Percentiles rank a stretch among this genome's conserved stretches.
Conservation (phyloP, 2,113 vertebrate genomes). For the Tretioscincus oriximinensis region DNA sequence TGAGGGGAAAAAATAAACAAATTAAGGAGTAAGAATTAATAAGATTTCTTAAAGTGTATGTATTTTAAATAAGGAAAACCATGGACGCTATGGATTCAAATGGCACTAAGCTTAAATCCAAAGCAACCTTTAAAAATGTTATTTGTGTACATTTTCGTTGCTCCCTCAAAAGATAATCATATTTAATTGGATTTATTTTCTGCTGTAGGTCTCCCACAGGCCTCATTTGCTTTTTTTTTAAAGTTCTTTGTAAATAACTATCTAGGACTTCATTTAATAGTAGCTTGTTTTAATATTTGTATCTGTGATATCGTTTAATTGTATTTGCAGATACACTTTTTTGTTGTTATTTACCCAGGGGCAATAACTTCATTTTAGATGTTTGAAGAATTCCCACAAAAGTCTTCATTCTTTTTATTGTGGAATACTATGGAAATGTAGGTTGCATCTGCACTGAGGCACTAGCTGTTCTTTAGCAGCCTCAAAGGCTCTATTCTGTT, state of each 20-base stretch:
- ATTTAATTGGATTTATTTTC: conserved; percentile 80
- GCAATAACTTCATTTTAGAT: conserved; percentile 25
- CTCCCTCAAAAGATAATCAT: conserved; percentile 65
- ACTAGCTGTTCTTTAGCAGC: no score
- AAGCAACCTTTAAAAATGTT: conserved; percentile 55
- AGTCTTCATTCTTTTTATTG: no score
- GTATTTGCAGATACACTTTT: conserved; percentile 76
- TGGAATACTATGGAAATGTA: no score
- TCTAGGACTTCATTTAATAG: conserved; percentile 76
- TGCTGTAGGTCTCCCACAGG: conserved; percentile 59
- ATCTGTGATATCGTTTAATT: conserved; percentile 67
- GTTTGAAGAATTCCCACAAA: background rate
- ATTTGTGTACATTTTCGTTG: conserved; percentile 68
- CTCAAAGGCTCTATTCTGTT: no score
- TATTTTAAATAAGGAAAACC: no score
- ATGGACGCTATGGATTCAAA: no score
- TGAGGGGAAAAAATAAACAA: no score
- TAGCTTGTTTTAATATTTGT: conserved; percentile 65
- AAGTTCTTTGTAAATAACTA: conserved; percentile 77
- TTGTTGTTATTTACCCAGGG: conserved; percentile 66
- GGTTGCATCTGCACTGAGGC: no score
- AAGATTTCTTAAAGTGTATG: no score
- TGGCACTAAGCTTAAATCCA: conserved; percentile 32
- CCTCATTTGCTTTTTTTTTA: conserved; percentile 73
- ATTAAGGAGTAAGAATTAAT: no score